Percentiles rank a stretch among this genome's conserved stretches.
phyloP scores from a whole-genome alignment of 92 coral and sea anemone genomes.

The Phenganax stokvisi region DNA sequence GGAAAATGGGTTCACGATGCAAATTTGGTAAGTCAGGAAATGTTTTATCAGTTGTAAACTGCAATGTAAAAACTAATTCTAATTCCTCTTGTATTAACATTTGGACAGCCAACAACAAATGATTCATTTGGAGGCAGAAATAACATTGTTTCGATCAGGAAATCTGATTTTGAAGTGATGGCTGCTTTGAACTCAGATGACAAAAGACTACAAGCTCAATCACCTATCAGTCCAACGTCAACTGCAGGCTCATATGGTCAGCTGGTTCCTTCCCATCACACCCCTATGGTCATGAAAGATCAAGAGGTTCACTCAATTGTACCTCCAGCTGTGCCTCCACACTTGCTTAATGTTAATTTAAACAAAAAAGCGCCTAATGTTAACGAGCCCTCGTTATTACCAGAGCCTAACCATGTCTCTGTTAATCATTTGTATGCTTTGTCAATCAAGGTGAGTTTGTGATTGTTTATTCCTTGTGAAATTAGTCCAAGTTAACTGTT shows the following conservation, averaged over 20 bases:
- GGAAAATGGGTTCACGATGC: conserved; percentile 98
- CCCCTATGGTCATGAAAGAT: conserved; percentile 79
- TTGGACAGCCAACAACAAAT: conserved; percentile 74
- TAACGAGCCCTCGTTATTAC: conserved; percentile 91
- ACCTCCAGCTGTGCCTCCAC: conserved; percentile 97
- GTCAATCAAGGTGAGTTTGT: conserved; percentile 77
- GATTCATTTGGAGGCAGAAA: conserved; percentile 96
- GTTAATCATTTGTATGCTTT: conserved; percentile 91
- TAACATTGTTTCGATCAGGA: conserved; percentile 71
- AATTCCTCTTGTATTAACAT: neutral
- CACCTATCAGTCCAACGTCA: conserved; percentile 63
- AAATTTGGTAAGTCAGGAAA: conserved; percentile 59
- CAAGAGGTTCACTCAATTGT: conserved; percentile 88
- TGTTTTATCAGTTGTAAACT: neutral
- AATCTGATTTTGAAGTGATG: conserved; percentile 96
- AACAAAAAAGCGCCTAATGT: conserved; percentile 85
- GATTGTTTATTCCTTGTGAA: neutral
- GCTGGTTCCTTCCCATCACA: conserved; percentile 90
- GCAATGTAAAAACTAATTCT: neutral
- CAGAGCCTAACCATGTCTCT: conserved; percentile 94
- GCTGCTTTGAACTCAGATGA: conserved; percentile 85
- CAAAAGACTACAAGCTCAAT: conserved; percentile 16
- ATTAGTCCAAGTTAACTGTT: neutral
- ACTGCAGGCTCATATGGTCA: conserved; percentile 95
- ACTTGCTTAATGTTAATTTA: conserved; percentile 84